A percentile compares a stretch with the other conserved stretches of the same genome.
These are phyloP conservation scores for Clostera curtula DNA, from an alignment of 2,888 invertebrate genomes.

Conservation along the genomic window DNA sequence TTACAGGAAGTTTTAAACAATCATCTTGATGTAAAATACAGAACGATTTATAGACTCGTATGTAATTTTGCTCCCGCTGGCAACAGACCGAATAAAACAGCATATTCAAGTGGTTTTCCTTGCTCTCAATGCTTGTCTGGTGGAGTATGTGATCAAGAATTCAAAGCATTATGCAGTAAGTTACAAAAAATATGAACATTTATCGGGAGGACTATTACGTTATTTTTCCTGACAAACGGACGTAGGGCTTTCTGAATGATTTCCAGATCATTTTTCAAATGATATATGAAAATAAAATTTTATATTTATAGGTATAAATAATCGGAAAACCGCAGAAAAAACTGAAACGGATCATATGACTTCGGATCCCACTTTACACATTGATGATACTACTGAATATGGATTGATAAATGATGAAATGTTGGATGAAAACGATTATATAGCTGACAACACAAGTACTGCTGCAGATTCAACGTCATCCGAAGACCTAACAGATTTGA, in stretches of 20 bases:
- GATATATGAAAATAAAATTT: constrained; percentile 1
- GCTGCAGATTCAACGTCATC: too few species aligned
- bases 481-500: too few species aligned
- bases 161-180: constrained; percentile 45
- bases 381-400: constrained; percentile 29
- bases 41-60: constrained; percentile 51
- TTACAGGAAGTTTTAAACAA: constrained; percentile 33
- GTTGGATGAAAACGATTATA: too few species aligned
- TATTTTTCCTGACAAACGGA: too few species aligned
- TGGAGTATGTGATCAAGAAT: constrained; percentile 33
- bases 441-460: too few species aligned
- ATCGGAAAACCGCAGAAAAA: constrained; percentile 1
- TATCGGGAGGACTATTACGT: too few species aligned
- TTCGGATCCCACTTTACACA: constrained; percentile 6
- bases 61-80: constrained; percentile 61
- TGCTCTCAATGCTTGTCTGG: constrained; percentile 43
- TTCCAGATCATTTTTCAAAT: not conserved
- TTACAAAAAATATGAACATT: constrained; percentile 6
- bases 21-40: constrained; percentile 22
- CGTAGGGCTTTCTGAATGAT: too few species aligned
- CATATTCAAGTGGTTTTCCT: constrained; percentile 43
- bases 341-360: not conserved
- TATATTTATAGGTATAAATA: too few species aligned
- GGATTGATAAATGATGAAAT: too few species aligned
- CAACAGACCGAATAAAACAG: constrained; percentile 35